Evolutionary conservation across 2,888 invertebrate genomes (phyloP).

Genomic region (Ceraclea dissimilis): DNA sequence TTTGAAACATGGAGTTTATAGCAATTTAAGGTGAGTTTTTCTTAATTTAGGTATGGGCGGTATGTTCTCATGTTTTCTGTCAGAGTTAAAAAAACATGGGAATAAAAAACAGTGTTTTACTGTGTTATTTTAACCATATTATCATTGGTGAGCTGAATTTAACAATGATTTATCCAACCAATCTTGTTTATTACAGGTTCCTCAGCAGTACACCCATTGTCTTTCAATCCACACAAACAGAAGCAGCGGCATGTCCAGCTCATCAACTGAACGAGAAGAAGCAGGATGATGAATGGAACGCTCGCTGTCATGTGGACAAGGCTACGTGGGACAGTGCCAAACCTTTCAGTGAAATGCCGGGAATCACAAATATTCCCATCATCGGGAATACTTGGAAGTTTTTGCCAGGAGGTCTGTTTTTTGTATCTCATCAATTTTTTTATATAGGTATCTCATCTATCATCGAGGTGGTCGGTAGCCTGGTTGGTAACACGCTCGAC

Average conservation of each 20-base stretch:
- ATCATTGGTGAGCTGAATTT: too few species aligned
- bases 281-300: neutral
- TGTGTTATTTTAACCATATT: too few species aligned
- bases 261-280: neutral
- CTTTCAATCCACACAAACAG: neutral
- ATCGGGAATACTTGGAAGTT: constrained; percentile 35
- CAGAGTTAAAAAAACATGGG: too few species aligned
- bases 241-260: constrained; percentile 1
- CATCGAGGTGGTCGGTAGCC: too few species aligned
- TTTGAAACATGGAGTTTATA: too few species aligned
- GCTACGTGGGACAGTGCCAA: constrained; percentile 28
- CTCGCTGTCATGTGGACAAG: constrained; percentile 7
- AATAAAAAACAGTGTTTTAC: too few species aligned
- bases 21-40: too few species aligned
- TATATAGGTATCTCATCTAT: neutral
- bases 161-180: too few species aligned
- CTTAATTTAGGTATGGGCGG: too few species aligned
- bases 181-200: neutral
- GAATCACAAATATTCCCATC: constrained; percentile 39
- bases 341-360: constrained; percentile 41
- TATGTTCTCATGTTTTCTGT: too few species aligned
- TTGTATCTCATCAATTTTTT: too few species aligned
- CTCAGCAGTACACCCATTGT: neutral
- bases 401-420: constrained; percentile 27
- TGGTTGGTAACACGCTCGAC: too few species aligned